A percentile compares a stretch with the other conserved stretches of the same genome.
Conservation (phyloP, 2,797 vertebrate genomes). For the Danio kyathit region DNA sequence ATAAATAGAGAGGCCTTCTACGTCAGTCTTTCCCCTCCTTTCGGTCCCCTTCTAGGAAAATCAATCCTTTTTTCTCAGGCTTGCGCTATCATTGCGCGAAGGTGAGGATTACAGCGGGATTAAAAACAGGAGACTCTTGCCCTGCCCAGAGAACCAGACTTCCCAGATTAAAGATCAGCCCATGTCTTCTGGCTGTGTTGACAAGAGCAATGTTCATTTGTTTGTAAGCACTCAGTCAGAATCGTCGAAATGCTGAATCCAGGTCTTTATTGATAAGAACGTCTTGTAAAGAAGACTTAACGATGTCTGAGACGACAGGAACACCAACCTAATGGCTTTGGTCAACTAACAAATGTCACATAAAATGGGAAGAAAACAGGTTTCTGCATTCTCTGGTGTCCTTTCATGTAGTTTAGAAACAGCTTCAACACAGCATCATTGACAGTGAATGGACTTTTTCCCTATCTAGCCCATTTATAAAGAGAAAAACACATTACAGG, state of each 20-base stretch:
- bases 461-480: not conserved
- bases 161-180: conserved; percentile 24
- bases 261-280: conserved; percentile 2
- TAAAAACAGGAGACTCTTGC: conserved; percentile 24
- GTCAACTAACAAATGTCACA: not conserved
- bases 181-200: conserved; percentile 8
- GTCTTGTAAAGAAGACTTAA: not conserved
- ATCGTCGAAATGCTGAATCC: conserved; percentile 28
- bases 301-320: conserved; percentile 10
- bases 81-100: not conserved
- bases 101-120: conserved; percentile 37
- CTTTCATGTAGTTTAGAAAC: not conserved
- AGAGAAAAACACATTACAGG: not conserved
- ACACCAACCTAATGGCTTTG: not conserved
- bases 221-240: conserved; percentile 10
- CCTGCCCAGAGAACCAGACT: conserved; percentile 35
- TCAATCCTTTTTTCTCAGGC: conserved; percentile 27
- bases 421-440: not conserved
- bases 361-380: not conserved
- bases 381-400: not conserved
- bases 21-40: conserved; percentile 19
- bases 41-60: conserved; percentile 16
- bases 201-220: conserved; percentile 33
- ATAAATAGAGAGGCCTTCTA: conserved; percentile 41
- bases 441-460: not conserved